Evolutionary conservation across 2,888 invertebrate genomes (phyloP), one percentile per base, ranked within the genome.

Genomic region (Tuta absoluta): DNA sequence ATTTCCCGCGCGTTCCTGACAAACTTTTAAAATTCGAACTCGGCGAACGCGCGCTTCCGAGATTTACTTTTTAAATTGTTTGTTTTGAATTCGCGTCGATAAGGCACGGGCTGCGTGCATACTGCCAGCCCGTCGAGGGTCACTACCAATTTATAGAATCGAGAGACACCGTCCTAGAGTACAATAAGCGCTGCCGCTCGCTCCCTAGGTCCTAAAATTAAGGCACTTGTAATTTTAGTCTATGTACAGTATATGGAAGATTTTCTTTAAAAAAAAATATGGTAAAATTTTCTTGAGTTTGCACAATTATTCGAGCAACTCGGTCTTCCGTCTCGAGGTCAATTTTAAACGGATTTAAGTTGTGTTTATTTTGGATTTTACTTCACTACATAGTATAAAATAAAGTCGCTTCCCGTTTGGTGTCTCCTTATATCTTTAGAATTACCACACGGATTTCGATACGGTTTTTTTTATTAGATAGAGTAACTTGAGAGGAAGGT

Each of bases 141-240:
- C 74, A 74, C 72, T 66, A 69, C 68, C 78, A 80, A 84, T 82
- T 84, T 85, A 85, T 84, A 86, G 81, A 85, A 83, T 76, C 78
- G 80, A 3, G 33, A 33, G 33, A 17, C 24, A n/a, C 2, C 49
- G 61, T 61, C 49, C 61, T 61, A 61, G 61, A 61, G 61, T 38
- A 23, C 7, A 53, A 53, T 28, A 23, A 33, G 23, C 51, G 19
- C 4, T 23, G 51, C 51, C 51, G 33, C 24, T 56, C 56, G 56
- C 56, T 56, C 56, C 56, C 33, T 28, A 56, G 56, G n/a, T 56
- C 56, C 33, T 56, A 33, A 56, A 56, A 56, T 56, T 33, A 56
- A 53, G 53, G 24, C 28, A 56, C 28, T 56, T n/a, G 17, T 14
- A 53, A 23, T 53, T 23, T 53, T 11, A 49, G 49, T 21, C 11